These are phyloP conservation scores for Drosophila pegasa DNA, from an alignment of 2,888 invertebrate species.

Conservation along the genomic window DNA sequence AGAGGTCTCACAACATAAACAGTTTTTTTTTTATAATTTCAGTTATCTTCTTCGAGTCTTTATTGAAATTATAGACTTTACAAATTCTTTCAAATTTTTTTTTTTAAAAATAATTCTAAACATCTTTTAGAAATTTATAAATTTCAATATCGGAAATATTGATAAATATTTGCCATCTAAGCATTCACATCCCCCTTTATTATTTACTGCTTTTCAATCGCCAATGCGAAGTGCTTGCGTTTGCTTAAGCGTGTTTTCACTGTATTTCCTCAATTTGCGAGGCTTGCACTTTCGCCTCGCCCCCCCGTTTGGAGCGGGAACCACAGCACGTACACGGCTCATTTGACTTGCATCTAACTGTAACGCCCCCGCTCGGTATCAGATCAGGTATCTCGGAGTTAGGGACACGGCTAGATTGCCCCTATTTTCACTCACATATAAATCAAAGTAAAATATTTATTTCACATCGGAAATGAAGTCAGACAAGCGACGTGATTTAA, in stretches of 20 bases:
- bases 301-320: not conserved
- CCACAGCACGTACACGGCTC: slow-evolving; percentile 52
- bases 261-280: not conserved
- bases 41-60: not conserved
- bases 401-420: not conserved
- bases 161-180: no score
- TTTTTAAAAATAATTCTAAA: no score
- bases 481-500: slow-evolving; percentile 71
- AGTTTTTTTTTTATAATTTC: not conserved
- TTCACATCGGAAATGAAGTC: slow-evolving; percentile 67
- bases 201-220: not conserved
- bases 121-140: no score
- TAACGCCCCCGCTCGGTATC: slow-evolving; percentile 1
- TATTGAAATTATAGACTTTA: not conserved
- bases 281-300: not conserved
- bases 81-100: not conserved
- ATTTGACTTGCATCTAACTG: slow-evolving; percentile 51
- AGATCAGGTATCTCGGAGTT: slow-evolving; percentile 7
- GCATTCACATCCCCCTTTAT: not conserved
- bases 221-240: not conserved
- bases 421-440: slow-evolving; percentile 41
- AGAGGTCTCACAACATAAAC: not conserved
- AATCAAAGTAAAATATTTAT: slow-evolving; percentile 68
- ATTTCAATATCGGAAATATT: no score
- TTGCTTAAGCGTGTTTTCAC: not conserved